A percentile compares a stretch with the other conserved stretches of the same genome.
These are phyloP conservation scores for Pyrrhosoma nymphula DNA, from an alignment of 2,888 invertebrate genomes.

Conservation along the genomic window DNA sequence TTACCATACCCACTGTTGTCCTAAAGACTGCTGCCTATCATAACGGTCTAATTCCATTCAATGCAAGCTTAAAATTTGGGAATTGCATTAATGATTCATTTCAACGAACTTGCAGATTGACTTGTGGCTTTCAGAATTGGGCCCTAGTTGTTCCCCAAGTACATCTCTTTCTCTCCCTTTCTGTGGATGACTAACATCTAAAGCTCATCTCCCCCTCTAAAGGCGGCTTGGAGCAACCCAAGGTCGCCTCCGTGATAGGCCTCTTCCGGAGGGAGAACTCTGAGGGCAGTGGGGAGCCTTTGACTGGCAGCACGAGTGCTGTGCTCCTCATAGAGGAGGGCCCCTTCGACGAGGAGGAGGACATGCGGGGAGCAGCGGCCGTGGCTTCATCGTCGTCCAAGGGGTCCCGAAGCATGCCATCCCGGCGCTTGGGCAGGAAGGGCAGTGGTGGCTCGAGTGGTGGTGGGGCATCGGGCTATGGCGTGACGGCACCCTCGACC, in stretches of 20 bases:
- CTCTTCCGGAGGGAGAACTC: conserved; percentile 92
- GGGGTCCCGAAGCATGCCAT: conserved; percentile 74
- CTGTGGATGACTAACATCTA: not conserved
- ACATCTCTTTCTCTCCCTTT: not conserved
- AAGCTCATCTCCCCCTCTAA: conserved; percentile 72
- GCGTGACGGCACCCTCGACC: conserved; percentile 70
- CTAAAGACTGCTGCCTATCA: too few relatives aligned
- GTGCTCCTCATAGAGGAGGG: conserved; percentile 83
- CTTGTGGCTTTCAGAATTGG: not conserved
- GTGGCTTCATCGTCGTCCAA: conserved; percentile 62
- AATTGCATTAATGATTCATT: too few relatives aligned
- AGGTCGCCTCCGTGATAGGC: conserved; percentile 92
- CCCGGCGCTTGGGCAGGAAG: conserved; percentile 20
- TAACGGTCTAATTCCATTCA: too few relatives aligned
- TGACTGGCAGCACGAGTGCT: conserved; percentile 78
- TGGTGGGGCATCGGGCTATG: conserved; percentile 72
- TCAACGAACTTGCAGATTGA: too few relatives aligned
- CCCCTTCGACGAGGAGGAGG: conserved; percentile 47
- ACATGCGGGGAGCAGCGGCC: conserved; percentile 19
- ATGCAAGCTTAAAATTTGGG: too few relatives aligned
- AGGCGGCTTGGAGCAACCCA: conserved; percentile 94
- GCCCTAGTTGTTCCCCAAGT: not conserved
- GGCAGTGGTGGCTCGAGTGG: conserved; percentile 75
- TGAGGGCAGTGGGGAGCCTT: conserved; percentile 76
- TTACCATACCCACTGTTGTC: too few relatives aligned